Evolutionary conservation across 35 echinoderm and acorn worm genomes (phyloP), one percentile per base, ranked within the genome.

Genomic region (Diadema setosum): DNA sequence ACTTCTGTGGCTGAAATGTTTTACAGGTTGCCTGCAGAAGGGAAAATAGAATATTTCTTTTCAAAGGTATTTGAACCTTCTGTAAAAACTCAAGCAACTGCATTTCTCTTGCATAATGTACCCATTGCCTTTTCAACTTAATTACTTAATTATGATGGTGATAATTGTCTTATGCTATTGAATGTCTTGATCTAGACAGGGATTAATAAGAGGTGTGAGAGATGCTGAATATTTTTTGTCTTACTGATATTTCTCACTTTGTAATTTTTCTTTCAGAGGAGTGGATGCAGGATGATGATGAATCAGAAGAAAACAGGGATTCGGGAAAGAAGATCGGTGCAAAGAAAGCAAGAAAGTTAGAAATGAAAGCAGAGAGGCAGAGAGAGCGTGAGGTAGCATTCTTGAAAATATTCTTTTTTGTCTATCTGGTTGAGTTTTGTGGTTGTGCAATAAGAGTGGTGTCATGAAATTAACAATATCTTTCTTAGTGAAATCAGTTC

Each of bases 341-440:
- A 34, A 96, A 96, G 75, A 96, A 96, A 42, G 75, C 67, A 25
- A 92, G 70, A 46, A 96, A 96, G 61, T 70, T 93, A 12, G 94
- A 96, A 65, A 87, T 89, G 83, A 96, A 96, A 75, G 94, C 84
- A 42, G 85, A 89, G 57, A 96, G 82, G 31, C 81, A 70, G 41
- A 84, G 83, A 56, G 81, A 89, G 74, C 89, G 94, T 92, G 90
- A 96, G 82, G 94, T 96, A 42, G 46, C 46, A 2, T 40, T 23
- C 34, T 78, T 78, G 31, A 35, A 37, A 75, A 37, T 4, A 42
- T 4, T 75, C 39, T 75, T 75, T 75, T 42, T 21, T 37, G 0
- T 37, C 5, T 34, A 5, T 75, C 5, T 37, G 70, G 9, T 75
- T 33, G 17, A 75, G 70, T 89, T 39, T 3, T 42, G 83, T 90